Evolutionary conservation across 1,140 invertebrate genomes (phyloP).

Genomic region (Drusus annulatus): DNA sequence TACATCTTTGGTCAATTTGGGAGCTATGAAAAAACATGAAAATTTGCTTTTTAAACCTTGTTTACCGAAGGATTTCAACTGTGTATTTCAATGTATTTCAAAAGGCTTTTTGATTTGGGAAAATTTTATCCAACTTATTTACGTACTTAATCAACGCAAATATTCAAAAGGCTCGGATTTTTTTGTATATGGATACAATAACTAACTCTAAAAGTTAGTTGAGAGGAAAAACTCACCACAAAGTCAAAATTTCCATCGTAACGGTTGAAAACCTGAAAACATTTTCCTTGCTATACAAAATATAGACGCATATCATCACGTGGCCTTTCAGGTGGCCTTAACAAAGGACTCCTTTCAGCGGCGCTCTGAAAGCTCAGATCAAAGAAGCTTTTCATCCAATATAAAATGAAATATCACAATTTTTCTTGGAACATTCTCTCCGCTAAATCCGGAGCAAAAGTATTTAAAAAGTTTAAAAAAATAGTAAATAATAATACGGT

Average conservation of each 20-base stretch:
- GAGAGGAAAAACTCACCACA: slow-evolving; percentile 3
- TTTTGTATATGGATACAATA: background rate
- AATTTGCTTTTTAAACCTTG: no score
- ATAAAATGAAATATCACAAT: slow-evolving; percentile 9
- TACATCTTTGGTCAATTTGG: no score
- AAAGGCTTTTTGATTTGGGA: no score
- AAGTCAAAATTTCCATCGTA: slow-evolving; percentile 2
- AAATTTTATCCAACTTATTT: no score
- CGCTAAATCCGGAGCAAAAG: no score
- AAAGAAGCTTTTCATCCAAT: background rate
- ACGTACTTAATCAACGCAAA: no score
- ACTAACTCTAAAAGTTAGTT: background rate
- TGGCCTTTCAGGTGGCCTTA: background rate
- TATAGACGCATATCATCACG: slow-evolving; percentile 13
- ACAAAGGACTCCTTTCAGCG: background rate
- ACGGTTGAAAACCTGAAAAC: background rate
- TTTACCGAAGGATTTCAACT: no score
- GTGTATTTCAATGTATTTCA: no score
- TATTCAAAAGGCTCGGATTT: no score
- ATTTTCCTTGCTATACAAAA: background rate
- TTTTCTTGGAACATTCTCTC: background rate
- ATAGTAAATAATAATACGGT: no score
- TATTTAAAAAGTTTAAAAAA: no score
- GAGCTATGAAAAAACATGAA: no score
- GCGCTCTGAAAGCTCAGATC: background rate